Evolutionary conservation across 1,140 invertebrate genomes (phyloP).

Genomic region (Drosophila trapezifrons): DNA sequence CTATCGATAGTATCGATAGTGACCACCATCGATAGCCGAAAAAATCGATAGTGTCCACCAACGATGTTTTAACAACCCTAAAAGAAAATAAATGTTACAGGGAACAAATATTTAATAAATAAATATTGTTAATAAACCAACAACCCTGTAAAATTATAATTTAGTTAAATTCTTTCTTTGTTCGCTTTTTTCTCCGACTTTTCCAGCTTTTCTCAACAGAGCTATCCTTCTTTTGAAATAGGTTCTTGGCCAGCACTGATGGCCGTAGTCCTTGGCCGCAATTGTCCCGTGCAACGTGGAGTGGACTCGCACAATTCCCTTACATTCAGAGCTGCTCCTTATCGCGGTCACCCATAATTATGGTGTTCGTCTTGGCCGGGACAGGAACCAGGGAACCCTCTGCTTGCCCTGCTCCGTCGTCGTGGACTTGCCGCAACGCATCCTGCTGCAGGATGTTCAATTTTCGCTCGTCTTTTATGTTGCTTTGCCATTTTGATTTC

Average conservation of each 20-base stretch:
- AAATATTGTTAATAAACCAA: background rate
- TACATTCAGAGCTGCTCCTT: conserved; percentile 39
- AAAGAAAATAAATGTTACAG: too few relatives aligned
- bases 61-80: too few relatives aligned
- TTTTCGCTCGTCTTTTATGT: conserved; percentile 78
- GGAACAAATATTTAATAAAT: too few relatives aligned
- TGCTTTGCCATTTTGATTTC: conserved; percentile 78
- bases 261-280: conserved; percentile 65
- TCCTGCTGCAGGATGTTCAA: conserved; percentile 79
- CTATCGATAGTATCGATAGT: too few relatives aligned
- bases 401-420: background rate
- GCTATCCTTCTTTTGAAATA: background rate
- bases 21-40: too few relatives aligned
- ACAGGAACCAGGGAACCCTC: conserved; percentile 13
- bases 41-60: too few relatives aligned
- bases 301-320: conserved; percentile 38
- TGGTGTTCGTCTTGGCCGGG: conserved; percentile 51
- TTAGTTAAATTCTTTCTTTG: background rate
- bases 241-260: conserved; percentile 4
- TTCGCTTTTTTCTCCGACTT: background rate
- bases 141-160: background rate
- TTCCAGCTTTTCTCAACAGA: background rate
- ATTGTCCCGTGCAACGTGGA: conserved; percentile 58
- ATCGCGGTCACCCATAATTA: conserved; percentile 60
- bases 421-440: conserved; percentile 42